A percentile compares a stretch with the other conserved stretches of the same genome.
Evolutionary conservation across 2,888 invertebrate species (phyloP).

Genomic region (Sisyra nigra): DNA sequence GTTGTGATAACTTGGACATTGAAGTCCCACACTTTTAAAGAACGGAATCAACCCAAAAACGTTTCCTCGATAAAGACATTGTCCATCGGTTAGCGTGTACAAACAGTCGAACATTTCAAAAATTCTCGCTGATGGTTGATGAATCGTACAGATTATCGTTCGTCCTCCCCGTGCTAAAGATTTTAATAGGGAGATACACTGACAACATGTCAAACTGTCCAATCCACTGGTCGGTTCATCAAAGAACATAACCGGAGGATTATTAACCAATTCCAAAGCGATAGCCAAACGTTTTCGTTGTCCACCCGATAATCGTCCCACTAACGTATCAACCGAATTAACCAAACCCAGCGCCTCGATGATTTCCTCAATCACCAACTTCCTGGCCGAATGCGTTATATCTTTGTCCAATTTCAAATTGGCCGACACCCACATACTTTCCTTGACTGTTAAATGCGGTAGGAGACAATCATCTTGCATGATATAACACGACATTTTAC

Average conservation of each 20-base stretch:
- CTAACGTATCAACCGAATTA: slow-evolving; percentile 64
- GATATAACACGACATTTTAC: slow-evolving; percentile 90
- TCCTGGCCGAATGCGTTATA: slow-evolving; percentile 52
- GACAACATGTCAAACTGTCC: slow-evolving; percentile 89
- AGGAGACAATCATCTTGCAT: slow-evolving; percentile 89
- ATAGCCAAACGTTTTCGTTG: slow-evolving; percentile 84
- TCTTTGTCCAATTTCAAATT: slow-evolving; percentile 80
- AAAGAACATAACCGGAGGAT: slow-evolving; percentile 95
- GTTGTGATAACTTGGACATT: slow-evolving; percentile 92
- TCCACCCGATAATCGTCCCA: slow-evolving; percentile 73
- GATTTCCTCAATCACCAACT: slow-evolving; percentile 70
- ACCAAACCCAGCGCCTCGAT: slow-evolving; percentile 67
- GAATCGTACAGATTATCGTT: slow-evolving; percentile 91
- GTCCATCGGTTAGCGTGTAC: slow-evolving; percentile 82
- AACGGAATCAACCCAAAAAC: slow-evolving; percentile 76
- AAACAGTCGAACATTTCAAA: slow-evolving; percentile 94
- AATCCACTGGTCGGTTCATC: slow-evolving; percentile 89
- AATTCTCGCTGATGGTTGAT: slow-evolving; percentile 87
- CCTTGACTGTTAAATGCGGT: slow-evolving; percentile 78
- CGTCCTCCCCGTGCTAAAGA: slow-evolving; percentile 73
- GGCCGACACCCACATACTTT: slow-evolving; percentile 87
- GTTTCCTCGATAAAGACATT: slow-evolving; percentile 82
- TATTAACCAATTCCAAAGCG: slow-evolving; percentile 84
- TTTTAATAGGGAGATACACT: slow-evolving; percentile 77
- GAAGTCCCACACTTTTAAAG: slow-evolving; percentile 64